A percentile compares a stretch with the other conserved stretches of the same genome.
These are phyloP conservation scores for Cheumatopsyche charites DNA, from an alignment of 1,140 invertebrate genomes.

Conservation along the genomic window DNA sequence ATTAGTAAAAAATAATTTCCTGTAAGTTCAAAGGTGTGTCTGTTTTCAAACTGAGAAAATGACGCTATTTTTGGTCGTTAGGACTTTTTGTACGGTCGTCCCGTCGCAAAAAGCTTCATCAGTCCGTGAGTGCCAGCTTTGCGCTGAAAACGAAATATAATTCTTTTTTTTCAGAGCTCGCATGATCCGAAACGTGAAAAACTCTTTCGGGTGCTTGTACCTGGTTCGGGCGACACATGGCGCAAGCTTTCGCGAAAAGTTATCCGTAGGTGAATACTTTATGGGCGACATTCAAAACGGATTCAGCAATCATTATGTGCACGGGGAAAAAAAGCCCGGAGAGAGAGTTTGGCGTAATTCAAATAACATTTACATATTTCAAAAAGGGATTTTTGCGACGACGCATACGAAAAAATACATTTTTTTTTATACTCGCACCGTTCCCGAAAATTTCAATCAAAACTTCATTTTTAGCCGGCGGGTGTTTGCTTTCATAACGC, in stretches of 20 bases:
- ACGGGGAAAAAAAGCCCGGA: conserved; percentile 1
- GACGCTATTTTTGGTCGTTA: conserved; percentile 2
- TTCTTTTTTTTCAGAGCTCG: conserved; percentile 8
- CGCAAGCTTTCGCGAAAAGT: neutral
- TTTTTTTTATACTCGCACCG: too few species aligned
- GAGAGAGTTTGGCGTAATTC: conserved; percentile 16
- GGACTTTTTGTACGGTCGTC: neutral
- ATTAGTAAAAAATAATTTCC: too few species aligned
- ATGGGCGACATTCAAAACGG: conserved; percentile 15
- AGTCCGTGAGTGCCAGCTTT: neutral
- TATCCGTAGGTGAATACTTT: conserved; percentile 25
- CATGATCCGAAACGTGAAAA: conserved; percentile 8
- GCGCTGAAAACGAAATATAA: conserved; percentile 26
- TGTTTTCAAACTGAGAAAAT: too few species aligned
- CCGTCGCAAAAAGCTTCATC: conserved; percentile 21
- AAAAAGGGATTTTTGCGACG: conserved; percentile 12
- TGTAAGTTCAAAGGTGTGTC: neutral
- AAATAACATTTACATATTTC: conserved; percentile 33
- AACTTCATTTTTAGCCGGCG: too few species aligned
- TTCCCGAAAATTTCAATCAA: too few species aligned
- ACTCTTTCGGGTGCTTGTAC: conserved; percentile 29
- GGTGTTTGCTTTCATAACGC: too few species aligned
- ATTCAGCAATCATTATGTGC: conserved; percentile 29
- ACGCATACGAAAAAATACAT: neutral
- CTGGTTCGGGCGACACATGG: conserved; percentile 25